Percentiles rank a stretch among this genome's conserved stretches.
phyloP scores from a whole-genome alignment of 1,140 invertebrate genomes.

The Brachionus manjavacas region DNA sequence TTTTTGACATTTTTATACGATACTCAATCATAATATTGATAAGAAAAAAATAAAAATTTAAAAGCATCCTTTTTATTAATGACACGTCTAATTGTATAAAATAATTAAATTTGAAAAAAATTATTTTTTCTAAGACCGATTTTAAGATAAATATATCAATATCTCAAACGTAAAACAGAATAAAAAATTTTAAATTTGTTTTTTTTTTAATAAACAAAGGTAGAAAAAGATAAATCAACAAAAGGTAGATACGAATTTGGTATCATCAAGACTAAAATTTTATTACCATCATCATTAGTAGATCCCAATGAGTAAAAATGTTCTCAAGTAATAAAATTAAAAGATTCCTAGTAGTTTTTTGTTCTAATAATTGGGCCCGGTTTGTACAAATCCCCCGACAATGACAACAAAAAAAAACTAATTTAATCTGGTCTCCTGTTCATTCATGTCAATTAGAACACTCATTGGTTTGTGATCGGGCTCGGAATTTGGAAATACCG shows the following conservation, averaged over 20 bases:
- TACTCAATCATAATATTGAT: too few species aligned
- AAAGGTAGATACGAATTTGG: not conserved
- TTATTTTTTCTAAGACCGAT: not conserved
- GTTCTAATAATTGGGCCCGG: not conserved
- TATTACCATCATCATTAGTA: not conserved
- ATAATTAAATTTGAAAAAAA: not conserved
- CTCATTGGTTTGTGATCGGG: not conserved
- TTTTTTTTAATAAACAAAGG: not conserved
- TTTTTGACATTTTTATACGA: too few species aligned
- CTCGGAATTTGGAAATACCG: not conserved
- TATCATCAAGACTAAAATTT: not conserved
- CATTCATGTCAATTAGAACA: slow-evolving; percentile 3
- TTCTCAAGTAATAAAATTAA: not conserved
- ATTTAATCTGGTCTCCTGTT: not conserved
- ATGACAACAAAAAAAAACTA: not conserved
- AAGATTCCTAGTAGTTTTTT: not conserved
- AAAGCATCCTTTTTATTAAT: not conserved
- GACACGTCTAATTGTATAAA: not conserved
- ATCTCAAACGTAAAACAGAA: not conserved
- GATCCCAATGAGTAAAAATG: not conserved
- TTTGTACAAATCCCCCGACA: not conserved
- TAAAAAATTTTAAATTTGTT: too few species aligned
- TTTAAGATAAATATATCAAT: not conserved
- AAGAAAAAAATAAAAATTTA: not conserved
- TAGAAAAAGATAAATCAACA: not conserved